phyloP scores from a whole-genome alignment of 2,113 vertebrate species.

The Chaetodon trifascialis region DNA sequence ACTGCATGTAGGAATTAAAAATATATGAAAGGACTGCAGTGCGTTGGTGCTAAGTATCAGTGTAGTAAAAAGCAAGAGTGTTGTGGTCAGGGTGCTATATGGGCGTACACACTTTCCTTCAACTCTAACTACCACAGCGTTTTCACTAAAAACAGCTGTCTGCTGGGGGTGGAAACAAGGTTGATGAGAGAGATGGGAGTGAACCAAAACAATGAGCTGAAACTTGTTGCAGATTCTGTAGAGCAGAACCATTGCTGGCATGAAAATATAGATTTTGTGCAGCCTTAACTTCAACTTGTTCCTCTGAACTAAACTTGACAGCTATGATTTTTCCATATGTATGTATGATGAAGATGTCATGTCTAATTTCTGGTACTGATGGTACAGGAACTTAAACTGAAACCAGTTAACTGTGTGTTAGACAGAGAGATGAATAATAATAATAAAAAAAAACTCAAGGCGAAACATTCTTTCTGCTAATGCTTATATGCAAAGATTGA shows the following conservation, averaged over 20 bases:
- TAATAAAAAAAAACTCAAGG: too few species aligned
- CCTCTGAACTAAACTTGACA: neutral
- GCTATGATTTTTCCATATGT: neutral
- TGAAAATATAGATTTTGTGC: neutral
- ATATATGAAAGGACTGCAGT: neutral
- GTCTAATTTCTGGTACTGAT: neutral
- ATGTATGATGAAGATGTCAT: neutral
- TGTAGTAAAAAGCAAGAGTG: neutral
- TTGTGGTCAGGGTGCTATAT: neutral
- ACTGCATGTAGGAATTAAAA: too few species aligned
- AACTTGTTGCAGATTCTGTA: too few species aligned
- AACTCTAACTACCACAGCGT: neutral
- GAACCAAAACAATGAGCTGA: neutral
- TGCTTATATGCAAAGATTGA: neutral
- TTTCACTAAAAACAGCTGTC: neutral
- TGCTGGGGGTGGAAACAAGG: neutral
- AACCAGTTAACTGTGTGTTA: neutral
- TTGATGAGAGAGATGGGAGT: neutral
- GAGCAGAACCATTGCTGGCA: neutral
- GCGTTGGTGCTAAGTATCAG: too few species aligned
- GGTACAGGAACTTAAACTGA: neutral
- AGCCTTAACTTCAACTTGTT: conserved; percentile 34
- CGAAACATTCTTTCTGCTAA: neutral
- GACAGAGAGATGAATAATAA: too few species aligned
- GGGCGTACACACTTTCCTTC: neutral